Conservation (phyloP, 2,113 vertebrate species). For the Syngnathus typhle region DNA sequence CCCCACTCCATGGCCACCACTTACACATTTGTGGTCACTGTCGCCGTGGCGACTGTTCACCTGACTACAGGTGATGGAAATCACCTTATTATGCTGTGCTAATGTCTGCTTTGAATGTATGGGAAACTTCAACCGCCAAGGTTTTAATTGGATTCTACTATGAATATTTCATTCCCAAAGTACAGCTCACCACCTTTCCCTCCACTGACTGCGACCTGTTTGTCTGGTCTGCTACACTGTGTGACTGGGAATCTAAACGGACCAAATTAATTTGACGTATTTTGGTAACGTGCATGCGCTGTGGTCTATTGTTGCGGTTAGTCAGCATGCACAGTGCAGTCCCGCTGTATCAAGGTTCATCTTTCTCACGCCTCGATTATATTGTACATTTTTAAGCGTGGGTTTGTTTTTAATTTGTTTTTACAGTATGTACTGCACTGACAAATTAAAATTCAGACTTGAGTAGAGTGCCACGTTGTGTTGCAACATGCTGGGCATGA, state of each 20-base stretch:
- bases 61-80: conserved; percentile 42
- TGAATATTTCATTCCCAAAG: conserved; percentile 64
- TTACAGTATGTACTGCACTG: no score
- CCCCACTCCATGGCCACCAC: not conserved
- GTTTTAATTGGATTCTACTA: conserved; percentile 60
- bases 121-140: conserved; percentile 41
- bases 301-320: no score
- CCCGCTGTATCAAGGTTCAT: no score
- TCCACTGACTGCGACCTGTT: conserved; percentile 31
- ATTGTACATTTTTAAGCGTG: no score
- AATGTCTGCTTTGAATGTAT: conserved; percentile 52
- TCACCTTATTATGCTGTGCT: conserved; percentile 55
- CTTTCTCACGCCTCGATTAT: no score
- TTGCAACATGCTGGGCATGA: no score
- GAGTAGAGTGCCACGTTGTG: no score
- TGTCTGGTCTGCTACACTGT: conserved; percentile 14
- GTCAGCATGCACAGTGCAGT: no score
- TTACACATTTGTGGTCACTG: conserved; percentile 11
- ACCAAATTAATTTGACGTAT: not conserved
- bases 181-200: conserved; percentile 49
- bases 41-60: conserved; percentile 22
- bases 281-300: not conserved
- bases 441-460: no score
- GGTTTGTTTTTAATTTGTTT: no score
- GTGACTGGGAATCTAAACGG: conserved; percentile 25